These are phyloP conservation scores for human DNA, from an alignment of 2,113 vertebrate genomes.

Conservation along the genomic window GRCh38 chr2:36964501-36965000, in stretches of 20 bases:
- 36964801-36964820: background rate
- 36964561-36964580: background rate
- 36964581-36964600: constrained; percentile 20
- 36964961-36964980: constrained; percentile 63
- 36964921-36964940: background rate
- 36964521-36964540: background rate
- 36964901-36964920: background rate
- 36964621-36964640: background rate
- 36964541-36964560: background rate
- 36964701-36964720: background rate
- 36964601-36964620: background rate
- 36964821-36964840: background rate
- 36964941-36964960: constrained; percentile 39
- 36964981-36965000: background rate
- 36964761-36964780: background rate
- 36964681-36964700: background rate
- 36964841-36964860: background rate
- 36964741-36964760: background rate
- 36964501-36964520: background rate
- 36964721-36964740: background rate
- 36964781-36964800: background rate
- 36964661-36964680: background rate
- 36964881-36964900: background rate
- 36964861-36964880: background rate
- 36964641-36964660: background rate